These are phyloP conservation scores for Hippocampus kuda DNA, from an alignment of 2,797 vertebrate species.

Conservation along the genomic window DNA sequence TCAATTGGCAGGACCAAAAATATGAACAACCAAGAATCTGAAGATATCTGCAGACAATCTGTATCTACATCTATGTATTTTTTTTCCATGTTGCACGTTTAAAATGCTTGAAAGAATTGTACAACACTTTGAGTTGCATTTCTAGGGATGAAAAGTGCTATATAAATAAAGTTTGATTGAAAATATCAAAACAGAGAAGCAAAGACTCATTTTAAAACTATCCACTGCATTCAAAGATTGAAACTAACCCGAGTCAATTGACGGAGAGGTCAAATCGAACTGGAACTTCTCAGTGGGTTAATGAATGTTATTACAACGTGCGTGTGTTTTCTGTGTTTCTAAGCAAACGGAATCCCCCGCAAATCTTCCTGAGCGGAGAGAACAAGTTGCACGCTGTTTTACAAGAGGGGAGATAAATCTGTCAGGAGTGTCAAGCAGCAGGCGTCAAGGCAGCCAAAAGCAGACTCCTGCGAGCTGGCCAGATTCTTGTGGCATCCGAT, in stretches of 20 bases:
- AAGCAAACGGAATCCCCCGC: slow-evolving; percentile 27
- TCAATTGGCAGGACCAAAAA: neutral
- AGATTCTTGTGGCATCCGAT: slow-evolving; percentile 51
- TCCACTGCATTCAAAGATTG: neutral
- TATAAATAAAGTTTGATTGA: neutral
- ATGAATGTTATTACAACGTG: neutral
- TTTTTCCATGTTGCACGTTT: too few relatives aligned
- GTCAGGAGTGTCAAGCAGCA: slow-evolving; percentile 55
- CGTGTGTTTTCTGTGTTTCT: slow-evolving; percentile 33
- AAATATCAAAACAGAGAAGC: neutral
- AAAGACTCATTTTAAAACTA: neutral
- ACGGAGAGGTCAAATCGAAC: neutral
- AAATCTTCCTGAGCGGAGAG: slow-evolving; percentile 47
- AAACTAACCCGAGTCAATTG: too few relatives aligned
- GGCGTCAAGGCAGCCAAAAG: slow-evolving; percentile 42
- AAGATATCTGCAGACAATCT: neutral
- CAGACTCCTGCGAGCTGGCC: slow-evolving; percentile 49
- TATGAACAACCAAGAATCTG: neutral
- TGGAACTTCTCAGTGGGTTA: neutral
- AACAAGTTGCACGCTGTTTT: slow-evolving; percentile 59
- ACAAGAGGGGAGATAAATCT: slow-evolving; percentile 57
- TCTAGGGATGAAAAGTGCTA: too few relatives aligned
- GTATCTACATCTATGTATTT: too few relatives aligned
- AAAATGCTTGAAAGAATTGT: too few relatives aligned
- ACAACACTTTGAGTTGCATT: too few relatives aligned